Evolutionary conservation across 35 echinoderm and acorn worm genomes (phyloP).

Genomic region (Anneissia japonica): DNA sequence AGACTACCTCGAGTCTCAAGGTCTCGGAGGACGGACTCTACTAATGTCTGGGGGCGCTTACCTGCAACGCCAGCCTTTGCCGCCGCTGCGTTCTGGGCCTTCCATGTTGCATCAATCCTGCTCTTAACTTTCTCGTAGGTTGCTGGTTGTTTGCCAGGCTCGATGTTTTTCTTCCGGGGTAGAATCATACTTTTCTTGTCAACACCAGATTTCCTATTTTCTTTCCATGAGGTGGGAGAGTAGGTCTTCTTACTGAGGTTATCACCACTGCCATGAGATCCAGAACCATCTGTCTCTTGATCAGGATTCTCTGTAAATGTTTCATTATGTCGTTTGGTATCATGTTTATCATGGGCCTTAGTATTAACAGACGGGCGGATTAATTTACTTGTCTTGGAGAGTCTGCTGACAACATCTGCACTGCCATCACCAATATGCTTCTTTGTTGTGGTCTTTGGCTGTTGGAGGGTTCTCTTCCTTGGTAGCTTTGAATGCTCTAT

Average conservation of each 20-base stretch:
- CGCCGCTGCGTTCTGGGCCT: conserved; percentile 9
- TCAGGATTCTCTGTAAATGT: conserved; percentile 11
- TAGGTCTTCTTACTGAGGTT: conserved; percentile 50
- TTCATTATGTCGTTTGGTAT: not conserved
- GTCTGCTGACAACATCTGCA: not conserved
- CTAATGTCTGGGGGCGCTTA: conserved; percentile 29
- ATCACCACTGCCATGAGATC: conserved; percentile 34
- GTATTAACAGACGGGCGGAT: not conserved
- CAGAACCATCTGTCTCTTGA: not conserved
- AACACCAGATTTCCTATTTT: conserved; percentile 33
- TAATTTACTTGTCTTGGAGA: not conserved
- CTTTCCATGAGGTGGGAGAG: conserved; percentile 51
- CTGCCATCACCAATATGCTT: not conserved
- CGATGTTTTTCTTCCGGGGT: conserved; percentile 36
- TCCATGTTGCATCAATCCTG: conserved; percentile 70
- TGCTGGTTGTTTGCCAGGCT: conserved; percentile 34
- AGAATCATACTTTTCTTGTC: conserved; percentile 52
- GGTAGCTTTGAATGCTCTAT: not conserved
- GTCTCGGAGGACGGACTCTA: conserved; percentile 5
- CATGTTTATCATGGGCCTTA: not conserved
- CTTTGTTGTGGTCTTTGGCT: not conserved
- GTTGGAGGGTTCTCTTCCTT: not conserved
- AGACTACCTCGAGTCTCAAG: conserved; percentile 45
- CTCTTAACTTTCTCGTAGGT: conserved; percentile 61
- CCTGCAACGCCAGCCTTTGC: conserved; percentile 10